phyloP scores from a whole-genome alignment of 2,113 vertebrate species.

The Oryzias curvinotus region DNA sequence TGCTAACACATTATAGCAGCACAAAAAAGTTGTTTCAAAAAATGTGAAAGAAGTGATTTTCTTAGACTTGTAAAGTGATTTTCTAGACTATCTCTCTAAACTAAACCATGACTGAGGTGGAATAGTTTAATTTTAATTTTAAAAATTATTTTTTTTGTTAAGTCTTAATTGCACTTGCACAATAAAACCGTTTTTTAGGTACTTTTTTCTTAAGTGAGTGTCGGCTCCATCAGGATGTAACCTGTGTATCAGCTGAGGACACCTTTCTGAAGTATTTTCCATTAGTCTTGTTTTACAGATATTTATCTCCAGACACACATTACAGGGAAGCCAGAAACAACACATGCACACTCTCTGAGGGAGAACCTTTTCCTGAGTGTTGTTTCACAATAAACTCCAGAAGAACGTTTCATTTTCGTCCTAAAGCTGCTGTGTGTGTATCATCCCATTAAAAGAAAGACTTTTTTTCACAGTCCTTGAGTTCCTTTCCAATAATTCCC shows the following conservation, averaged over 20 bases:
- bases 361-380: constrained; percentile 33
- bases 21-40: no score
- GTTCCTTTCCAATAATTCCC: constrained; percentile 36
- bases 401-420: constrained; percentile 31
- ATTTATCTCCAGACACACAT: constrained; percentile 53
- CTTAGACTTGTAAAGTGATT: no score
- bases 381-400: constrained; percentile 36
- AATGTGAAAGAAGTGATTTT: no score
- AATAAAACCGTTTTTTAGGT: no score
- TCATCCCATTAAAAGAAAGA: constrained; percentile 16
- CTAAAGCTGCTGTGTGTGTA: background rate
- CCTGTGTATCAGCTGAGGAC: constrained; percentile 31
- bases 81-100: no score
- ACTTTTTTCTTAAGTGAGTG: no score
- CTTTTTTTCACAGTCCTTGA: constrained; percentile 35
- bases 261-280: constrained; percentile 57
- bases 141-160: no score
- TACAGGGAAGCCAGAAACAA: constrained; percentile 36
- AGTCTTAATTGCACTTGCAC: no score
- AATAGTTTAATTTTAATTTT: no score
- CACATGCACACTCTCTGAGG: constrained; percentile 20
- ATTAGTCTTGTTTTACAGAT: constrained; percentile 71
- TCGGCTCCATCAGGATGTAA: background rate
- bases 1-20: no score
- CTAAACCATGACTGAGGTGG: no score